Evolutionary conservation across 1,140 invertebrate species (phyloP).

Genomic region (Philopotamus ludificatus): DNA sequence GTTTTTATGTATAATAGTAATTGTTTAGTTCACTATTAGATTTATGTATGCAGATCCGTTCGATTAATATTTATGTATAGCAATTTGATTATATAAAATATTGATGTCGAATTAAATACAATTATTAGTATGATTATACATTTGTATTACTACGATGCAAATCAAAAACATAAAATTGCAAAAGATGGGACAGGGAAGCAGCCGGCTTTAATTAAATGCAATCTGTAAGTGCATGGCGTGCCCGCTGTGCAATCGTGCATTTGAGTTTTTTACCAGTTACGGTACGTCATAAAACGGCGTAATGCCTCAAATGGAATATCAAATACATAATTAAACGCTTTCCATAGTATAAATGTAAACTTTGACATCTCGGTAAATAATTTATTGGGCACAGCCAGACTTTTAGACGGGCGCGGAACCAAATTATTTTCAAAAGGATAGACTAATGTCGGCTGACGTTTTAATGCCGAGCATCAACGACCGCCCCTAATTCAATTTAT

Average conservation of each 20-base stretch:
- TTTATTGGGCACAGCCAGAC: neutral
- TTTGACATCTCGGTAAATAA: slow-evolving; percentile 24
- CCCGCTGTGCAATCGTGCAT: slow-evolving; percentile 13
- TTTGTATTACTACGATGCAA: too few relatives aligned
- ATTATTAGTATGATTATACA: too few relatives aligned
- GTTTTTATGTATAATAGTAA: too few relatives aligned
- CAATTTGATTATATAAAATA: too few relatives aligned
- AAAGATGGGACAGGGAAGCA: neutral
- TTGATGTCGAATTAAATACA: too few relatives aligned
- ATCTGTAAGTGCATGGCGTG: slow-evolving; percentile 22
- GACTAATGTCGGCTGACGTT: slow-evolving; percentile 21
- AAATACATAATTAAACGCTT: slow-evolving; percentile 29
- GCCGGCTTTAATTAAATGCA: slow-evolving; percentile 22
- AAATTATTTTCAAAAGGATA: slow-evolving; percentile 4
- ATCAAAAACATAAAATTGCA: too few relatives aligned
- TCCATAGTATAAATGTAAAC: slow-evolving; percentile 22
- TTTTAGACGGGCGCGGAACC: neutral
- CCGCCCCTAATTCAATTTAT: slow-evolving; percentile 25
- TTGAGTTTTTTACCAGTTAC: slow-evolving; percentile 18
- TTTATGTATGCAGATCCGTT: too few relatives aligned
- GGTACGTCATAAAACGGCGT: slow-evolving; percentile 6
- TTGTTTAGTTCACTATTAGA: too few relatives aligned
- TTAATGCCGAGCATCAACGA: slow-evolving; percentile 6
- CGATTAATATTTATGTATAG: too few relatives aligned
- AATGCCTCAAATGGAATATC: slow-evolving; percentile 28